Base-by-base conservation (phyloP, 2,113 vertebrate genomes). In the Erythrocebus patas region DNA sequence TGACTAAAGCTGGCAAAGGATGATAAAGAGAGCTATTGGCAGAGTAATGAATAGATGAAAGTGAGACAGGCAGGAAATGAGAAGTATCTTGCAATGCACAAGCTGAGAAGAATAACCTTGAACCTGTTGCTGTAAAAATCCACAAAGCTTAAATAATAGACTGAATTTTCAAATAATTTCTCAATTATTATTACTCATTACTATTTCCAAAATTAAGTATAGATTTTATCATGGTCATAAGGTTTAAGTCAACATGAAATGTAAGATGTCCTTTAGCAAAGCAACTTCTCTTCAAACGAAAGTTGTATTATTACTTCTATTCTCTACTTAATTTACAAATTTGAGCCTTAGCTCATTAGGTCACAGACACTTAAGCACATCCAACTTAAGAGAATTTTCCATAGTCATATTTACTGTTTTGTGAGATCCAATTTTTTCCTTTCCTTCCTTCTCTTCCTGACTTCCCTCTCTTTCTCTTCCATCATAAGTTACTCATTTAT, bases 131-230 rank as follows among this genome's bases (percentile, higher is more conserved):
- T 81, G 3, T 17, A 92, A 75, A 70, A 85, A 84, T 48, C 27
- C 72, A 96, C 12, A 96, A 59, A 82, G 25, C 17, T 83, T 48
- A 66, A 96, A 55, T 82, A 91, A 96, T 0, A 80, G n/a, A 80
- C 0, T 72, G 35, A 91, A 48, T 95, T 93, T 83, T 95, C n/a
- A 78, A 48, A n/a, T 72, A 93, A 84, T 80, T 76, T 95, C 45
- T 81, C 92, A 84, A 57, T 96, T 81, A 73, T 8, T 93, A 14
- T 75, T 89, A 75, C 45, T 61, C 50, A 73, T 45, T 76, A 70
- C 86, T 78, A 85, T 79, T 84, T 93, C 89, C 72, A 91, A 91
- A 97, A 95, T 81, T 95, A 97, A 88, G 38, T 93, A 78, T 6
- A 86, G 45, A n/a, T 23, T 89, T 91, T 91, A 93, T 66, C 27